Percentiles rank a stretch among this genome's conserved stretches.
Evolutionary conservation across 2,797 vertebrate genomes (phyloP).

Genomic region (Cottoperca gobio): DNA sequence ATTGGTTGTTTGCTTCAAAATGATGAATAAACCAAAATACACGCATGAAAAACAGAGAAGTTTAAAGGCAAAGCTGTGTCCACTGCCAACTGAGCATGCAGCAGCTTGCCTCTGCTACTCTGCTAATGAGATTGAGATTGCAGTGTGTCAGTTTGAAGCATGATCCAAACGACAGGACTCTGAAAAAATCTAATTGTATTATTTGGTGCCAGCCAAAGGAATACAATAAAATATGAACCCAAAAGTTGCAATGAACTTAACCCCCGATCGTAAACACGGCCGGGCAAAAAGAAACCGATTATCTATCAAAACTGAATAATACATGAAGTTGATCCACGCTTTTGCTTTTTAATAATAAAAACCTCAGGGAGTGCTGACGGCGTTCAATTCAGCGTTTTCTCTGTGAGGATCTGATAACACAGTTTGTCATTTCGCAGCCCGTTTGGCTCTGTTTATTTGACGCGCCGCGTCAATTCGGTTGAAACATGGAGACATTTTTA

Average conservation of each 20-base stretch:
- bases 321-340: conserved; percentile 41
- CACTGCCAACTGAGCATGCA: conserved; percentile 64
- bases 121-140: conserved; percentile 72
- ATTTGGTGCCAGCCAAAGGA: conserved; percentile 39
- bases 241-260: conserved; percentile 25
- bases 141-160: conserved; percentile 62
- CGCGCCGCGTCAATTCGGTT: conserved; percentile 26
- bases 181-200: conserved; percentile 29
- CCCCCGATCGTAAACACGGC: conserved; percentile 26
- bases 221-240: conserved; percentile 35
- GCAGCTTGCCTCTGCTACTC: conserved; percentile 37
- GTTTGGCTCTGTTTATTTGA: conserved; percentile 41
- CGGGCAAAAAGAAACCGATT: not conserved
- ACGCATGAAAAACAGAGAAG: conserved; percentile 51
- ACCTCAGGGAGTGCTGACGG: conserved; percentile 33
- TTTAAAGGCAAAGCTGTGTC: conserved; percentile 52
- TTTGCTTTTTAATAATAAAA: conserved; percentile 42
- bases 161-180: conserved; percentile 48
- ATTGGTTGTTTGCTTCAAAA: conserved; percentile 82
- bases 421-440: conserved; percentile 22
- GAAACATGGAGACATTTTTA: conserved; percentile 25
- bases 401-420: conserved; percentile 27
- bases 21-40: conserved; percentile 82
- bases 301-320: conserved; percentile 45
- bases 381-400: conserved; percentile 35